Base-by-base conservation (phyloP, 2,113 vertebrate species). In the Lates calcarifer region DNA sequence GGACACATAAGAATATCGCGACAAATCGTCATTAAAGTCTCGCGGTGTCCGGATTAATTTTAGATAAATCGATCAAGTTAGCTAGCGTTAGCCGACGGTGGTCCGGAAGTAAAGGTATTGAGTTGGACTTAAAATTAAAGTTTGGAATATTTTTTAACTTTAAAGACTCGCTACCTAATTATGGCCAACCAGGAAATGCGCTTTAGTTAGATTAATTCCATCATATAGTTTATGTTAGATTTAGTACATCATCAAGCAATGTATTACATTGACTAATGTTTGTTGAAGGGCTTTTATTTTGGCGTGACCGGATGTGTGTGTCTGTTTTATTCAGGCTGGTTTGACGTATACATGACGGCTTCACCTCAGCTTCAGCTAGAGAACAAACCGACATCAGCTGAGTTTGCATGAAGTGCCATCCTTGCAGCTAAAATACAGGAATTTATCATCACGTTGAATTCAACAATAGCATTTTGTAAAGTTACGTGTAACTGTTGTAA, bases 381-480 rank as follows among this genome's bases (percentile, higher is more conserved):
- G 77, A 90, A 72, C 82, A 64, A 89, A 78, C 56, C 87, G 87
- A 85, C 86, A 87, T 81, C 88, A 92, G 88, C 90, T 87, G 90
- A 90, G 86, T 89, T 87, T 88, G 75, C 79, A 89, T 79, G 62
- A 87, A 89, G 71, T 83, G 73, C 24, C 73, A 79, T 74, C 78
- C 62, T 84, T 58, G 75, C 62, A 77, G 81, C 82, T 74, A 60
- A 49, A 81, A 77, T 39, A 63, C 37, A 57, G 74, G 53, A 74
- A 62, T 79, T 71, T 74, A 31, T 22, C 41, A 29, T 11, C 26
- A 45, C 73, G 72, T 66, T 18, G 37, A 82, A 77, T 68, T 72
- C 72, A 24, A 5, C 14, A 51, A 3, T 45, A 62, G 60, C 60
- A 29, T 66, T 78, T 79, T 51, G 4, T 66, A 69, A 62, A 83